Percentiles rank a stretch among this genome's conserved stretches.
Conservation (phyloP, 2,888 invertebrate species). For the Idaea dimidiata region DNA sequence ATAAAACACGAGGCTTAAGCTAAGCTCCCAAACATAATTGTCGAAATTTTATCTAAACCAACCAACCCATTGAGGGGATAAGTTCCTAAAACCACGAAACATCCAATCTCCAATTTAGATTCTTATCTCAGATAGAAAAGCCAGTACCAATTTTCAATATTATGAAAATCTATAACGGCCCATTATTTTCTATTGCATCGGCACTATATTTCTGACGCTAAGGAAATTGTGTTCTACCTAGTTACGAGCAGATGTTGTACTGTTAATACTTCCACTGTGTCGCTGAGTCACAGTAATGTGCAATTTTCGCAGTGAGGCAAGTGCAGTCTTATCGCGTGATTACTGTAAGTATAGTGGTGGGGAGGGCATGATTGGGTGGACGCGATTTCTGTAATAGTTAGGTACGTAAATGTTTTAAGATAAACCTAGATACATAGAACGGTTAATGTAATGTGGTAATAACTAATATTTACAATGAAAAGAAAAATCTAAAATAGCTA, state of each 20-base stretch:
- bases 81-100: neutral
- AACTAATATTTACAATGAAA: too few species aligned
- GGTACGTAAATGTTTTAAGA: too few species aligned
- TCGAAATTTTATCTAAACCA: too few species aligned
- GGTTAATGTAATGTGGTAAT: too few species aligned
- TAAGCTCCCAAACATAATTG: too few species aligned
- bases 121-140: neutral
- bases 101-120: neutral
- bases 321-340: neutral
- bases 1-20: too few species aligned
- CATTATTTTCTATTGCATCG: neutral
- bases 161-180: neutral
- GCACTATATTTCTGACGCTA: neutral
- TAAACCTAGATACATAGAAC: too few species aligned
- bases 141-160: neutral
- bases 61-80: too few species aligned
- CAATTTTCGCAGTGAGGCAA: neutral
- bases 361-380: neutral
- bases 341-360: neutral
- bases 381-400: neutral
- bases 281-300: neutral
- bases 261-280: neutral
- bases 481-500: too few species aligned
- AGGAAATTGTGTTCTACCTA: neutral
- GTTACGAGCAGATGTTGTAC: neutral